These are phyloP conservation scores for Eulithis prunata DNA, from an alignment of 2,888 invertebrate species.

Conservation along the genomic window DNA sequence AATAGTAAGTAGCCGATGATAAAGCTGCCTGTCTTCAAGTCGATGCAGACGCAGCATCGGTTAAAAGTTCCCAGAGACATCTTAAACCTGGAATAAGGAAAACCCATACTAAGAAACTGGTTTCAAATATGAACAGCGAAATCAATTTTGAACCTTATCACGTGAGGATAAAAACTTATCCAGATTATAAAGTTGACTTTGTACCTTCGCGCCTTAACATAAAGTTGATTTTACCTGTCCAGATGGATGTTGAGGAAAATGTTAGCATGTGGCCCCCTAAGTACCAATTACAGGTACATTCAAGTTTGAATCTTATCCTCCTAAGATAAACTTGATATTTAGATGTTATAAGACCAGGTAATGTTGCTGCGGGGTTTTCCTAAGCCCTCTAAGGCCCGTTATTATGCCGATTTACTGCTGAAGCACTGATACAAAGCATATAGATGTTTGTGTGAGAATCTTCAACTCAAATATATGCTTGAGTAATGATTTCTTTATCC, in stretches of 20 bases:
- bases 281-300: background rate
- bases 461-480: no score
- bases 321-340: constrained; percentile 2
- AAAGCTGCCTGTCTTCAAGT: constrained; percentile 41
- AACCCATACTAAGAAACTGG: constrained; percentile 11
- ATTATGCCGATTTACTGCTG: no score
- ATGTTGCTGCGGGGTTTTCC: constrained; percentile 9
- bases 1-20: constrained; percentile 42
- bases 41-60: constrained; percentile 43
- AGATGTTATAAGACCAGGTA: background rate
- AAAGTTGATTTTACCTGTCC: background rate
- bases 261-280: background rate
- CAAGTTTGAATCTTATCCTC: background rate
- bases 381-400: background rate
- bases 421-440: no score
- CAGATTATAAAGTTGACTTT: background rate
- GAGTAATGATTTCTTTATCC: no score
- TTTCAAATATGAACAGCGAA: constrained; percentile 3
- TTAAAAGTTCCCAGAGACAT: constrained; percentile 35
- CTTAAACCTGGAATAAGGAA: constrained; percentile 20
- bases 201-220: background rate
- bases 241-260: background rate
- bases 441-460: no score
- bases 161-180: background rate
- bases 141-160: constrained; percentile 4